Percentiles rank a stretch among this genome's conserved stretches.
phyloP scores from a whole-genome alignment of 2,888 invertebrate genomes.

The Crepidodera aurea region DNA sequence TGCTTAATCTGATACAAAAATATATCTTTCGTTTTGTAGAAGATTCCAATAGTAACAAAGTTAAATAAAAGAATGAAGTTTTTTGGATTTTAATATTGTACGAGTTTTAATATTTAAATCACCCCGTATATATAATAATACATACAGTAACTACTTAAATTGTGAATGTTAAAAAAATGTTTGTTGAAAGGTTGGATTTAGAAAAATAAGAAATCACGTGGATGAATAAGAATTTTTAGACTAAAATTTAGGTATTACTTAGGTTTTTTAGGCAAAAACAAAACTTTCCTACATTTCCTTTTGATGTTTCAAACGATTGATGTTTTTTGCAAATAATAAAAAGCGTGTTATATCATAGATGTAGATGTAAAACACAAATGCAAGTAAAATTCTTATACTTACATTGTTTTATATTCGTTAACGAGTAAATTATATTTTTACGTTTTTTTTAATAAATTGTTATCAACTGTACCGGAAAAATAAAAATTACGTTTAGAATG shows the following conservation, averaged over 20 bases:
- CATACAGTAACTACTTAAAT: constrained; percentile 14
- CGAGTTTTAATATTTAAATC: not conserved
- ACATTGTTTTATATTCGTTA: not conserved
- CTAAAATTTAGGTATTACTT: constrained; percentile 1
- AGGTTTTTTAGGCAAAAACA: not conserved
- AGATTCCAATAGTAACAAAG: too few species aligned
- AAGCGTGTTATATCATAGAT: constrained; percentile 9
- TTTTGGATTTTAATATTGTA: too few species aligned
- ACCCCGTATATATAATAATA: not conserved
- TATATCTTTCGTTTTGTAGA: too few species aligned
- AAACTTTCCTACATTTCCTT: constrained; percentile 3
- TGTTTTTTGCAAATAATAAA: constrained; percentile 18
- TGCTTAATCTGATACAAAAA: too few species aligned
- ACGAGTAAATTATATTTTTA: not conserved
- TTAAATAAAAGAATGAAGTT: too few species aligned
- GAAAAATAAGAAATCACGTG: not conserved
- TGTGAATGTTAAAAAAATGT: constrained; percentile 23
- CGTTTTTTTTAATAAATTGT: not conserved
- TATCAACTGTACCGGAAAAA: not conserved
- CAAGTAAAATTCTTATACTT: not conserved
- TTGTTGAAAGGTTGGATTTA: not conserved
- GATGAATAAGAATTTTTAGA: not conserved
- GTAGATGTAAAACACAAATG: constrained; percentile 2
- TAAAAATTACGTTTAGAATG: too few species aligned
- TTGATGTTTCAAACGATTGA: constrained; percentile 10